Evolutionary conservation across 2,888 invertebrate genomes (phyloP).

Genomic region (Bruchidius siliquastri): DNA sequence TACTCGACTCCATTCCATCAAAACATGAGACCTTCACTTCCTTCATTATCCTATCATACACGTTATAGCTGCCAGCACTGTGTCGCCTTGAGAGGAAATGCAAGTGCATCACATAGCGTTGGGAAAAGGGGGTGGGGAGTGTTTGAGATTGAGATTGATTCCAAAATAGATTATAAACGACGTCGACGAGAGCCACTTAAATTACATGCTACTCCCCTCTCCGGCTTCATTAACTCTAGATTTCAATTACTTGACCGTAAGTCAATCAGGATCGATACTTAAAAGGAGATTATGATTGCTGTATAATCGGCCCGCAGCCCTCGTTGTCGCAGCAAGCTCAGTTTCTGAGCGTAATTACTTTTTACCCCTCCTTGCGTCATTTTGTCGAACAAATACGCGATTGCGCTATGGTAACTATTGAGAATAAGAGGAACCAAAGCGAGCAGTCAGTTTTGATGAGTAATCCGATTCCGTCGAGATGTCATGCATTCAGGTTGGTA

Average conservation of each 20-base stretch:
- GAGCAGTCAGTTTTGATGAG: no score
- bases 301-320: neutral
- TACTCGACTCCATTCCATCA: no score
- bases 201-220: constrained; percentile 14
- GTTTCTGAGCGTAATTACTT: neutral
- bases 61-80: no score
- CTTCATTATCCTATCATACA: no score
- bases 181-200: constrained; percentile 23
- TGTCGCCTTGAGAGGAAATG: neutral
- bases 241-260: constrained; percentile 32
- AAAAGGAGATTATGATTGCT: constrained; percentile 12
- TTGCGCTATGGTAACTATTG: no score
- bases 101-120: neutral
- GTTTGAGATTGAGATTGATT: constrained; percentile 37
- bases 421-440: no score
- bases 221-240: constrained; percentile 22
- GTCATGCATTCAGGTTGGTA: no score
- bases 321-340: neutral
- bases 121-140: constrained; percentile 4
- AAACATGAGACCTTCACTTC: no score
- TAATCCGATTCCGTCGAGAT: no score
- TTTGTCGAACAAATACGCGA: no score
- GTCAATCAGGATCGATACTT: constrained; percentile 19
- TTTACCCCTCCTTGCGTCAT: neutral
- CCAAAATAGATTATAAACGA: constrained; percentile 36